Base-by-base conservation (phyloP, 92 coral and sea anemone species). In the Ricordea florida region DNA sequence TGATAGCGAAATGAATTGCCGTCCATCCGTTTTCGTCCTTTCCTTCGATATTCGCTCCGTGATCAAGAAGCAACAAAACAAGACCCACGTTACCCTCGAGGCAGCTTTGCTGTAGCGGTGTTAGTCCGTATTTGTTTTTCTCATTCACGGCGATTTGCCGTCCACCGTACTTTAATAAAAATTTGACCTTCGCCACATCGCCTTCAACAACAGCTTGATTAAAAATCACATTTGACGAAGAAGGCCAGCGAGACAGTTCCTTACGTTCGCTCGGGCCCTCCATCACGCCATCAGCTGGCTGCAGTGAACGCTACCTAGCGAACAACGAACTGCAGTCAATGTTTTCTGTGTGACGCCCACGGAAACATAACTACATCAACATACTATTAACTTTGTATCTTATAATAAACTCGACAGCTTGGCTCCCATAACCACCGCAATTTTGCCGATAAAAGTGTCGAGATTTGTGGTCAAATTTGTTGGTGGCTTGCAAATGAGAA, bases 61-160 rank as follows among this genome's bases (percentile, higher is more conserved):
- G 66, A 35, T 90, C 92, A 13, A 90, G 49, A 34, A 90, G 78
- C 15, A 75, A 24, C 64, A 76, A 86, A 1, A 86, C 88, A 27
- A 90, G 45, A 3, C 52, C 49, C 13, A 77, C 44, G 46, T 86
- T 86, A 2, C 89, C 88, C 35, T 74, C 84, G 23, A 82, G 57
- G 62, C 96, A 90, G 36, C 92, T 86, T 51, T 90, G 96, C 36
- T 90, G 96, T 16, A 90, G 41, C 47, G 96, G 92, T 4, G 88
- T 90, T 70, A 86, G 29, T n/a, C 96, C 96, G 29, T 43, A 66
- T 22, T 46, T 76, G 78, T 90, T 90, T 41, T 71, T 74, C 57
- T 86, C 96, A 44, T 86, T 82, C 58, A 90, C 29, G 9, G 89
- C 82, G 43, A 90, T 64, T 62, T 76, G 75, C 43, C 82, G 84